Evolutionary conservation across 2,888 invertebrate genomes (phyloP), one percentile per base, ranked within the genome.

Genomic region (Anaspis maculata): DNA sequence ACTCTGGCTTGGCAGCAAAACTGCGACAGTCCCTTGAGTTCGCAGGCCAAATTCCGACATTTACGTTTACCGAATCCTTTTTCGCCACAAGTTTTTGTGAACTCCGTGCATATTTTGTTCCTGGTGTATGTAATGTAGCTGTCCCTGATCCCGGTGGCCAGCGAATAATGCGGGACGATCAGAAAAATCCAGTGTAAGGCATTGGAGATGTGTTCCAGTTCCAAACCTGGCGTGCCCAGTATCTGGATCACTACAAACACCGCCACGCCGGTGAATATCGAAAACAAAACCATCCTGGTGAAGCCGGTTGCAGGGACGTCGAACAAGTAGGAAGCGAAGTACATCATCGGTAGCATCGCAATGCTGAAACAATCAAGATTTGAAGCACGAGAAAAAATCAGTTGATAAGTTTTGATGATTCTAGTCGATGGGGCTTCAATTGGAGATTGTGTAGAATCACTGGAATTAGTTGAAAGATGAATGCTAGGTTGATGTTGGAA

Each of bases 301-400:
- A 81, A 86, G 6, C 87, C 88, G 1, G 80, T 72, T 0, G 88
- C 76, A 1, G 88, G 82, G 3, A 80, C 75, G 3, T 68, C 68
- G 57, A 87, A 87, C n/a, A 75, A 39, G 51, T 76, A 75, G 1
- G 86, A 80, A 24, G 74, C 58, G 5, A 85, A 48, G 56, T 87
- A 89, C 44, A 76, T 76, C 21, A 84, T 64, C 0, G 89, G 88
- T 39, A 89, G 59, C 59, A 79, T 77, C 0, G 80, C 71, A n/a
- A n/a, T n/a, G n/a, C n/a, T n/a, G n/a, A n/a, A n/a, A n/a, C n/a
- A n/a, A n/a, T n/a, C n/a, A n/a, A n/a, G n/a, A n/a, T n/a, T n/a
- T n/a, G n/a, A n/a, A n/a, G n/a, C n/a, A n/a, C n/a, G n/a, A n/a
- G n/a, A n/a, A n/a, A n/a, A n/a, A n/a, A n/a, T n/a, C n/a, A n/a